Percentiles rank a stretch among this genome's conserved stretches.
These are phyloP conservation scores for Beris morrisii DNA, from an alignment of 2,888 invertebrate species.

Conservation along the genomic window DNA sequence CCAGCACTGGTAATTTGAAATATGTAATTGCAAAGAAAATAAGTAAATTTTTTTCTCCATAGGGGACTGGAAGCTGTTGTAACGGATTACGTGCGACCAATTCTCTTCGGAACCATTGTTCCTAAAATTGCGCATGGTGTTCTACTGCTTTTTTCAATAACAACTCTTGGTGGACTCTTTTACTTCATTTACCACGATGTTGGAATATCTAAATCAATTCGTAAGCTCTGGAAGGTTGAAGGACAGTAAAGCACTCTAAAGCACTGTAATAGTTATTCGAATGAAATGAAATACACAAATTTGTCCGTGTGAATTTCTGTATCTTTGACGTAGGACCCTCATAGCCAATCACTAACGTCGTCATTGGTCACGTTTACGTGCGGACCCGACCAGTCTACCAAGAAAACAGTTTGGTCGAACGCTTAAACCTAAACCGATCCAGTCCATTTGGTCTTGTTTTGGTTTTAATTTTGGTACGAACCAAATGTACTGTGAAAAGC, in stretches of 20 bases:
- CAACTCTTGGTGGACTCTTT: constrained; percentile 77
- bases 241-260: constrained; percentile 34
- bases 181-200: constrained; percentile 81
- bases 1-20: constrained; percentile 71
- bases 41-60: neutral
- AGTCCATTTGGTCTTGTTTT: no score
- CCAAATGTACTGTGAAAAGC: no score
- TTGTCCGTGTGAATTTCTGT: no score
- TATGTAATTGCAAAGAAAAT: neutral
- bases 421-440: no score
- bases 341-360: no score
- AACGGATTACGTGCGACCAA: constrained; percentile 79
- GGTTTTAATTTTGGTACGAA: no score
- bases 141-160: constrained; percentile 69
- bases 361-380: no score
- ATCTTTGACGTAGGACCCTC: no score
- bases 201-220: constrained; percentile 72
- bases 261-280: no score
- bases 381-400: no score
- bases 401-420: no score
- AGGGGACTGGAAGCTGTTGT: constrained; percentile 88
- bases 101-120: constrained; percentile 70
- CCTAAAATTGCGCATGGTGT: constrained; percentile 71
- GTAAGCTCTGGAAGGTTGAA: constrained; percentile 71
- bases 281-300: no score